Evolutionary conservation across 2,113 vertebrate species (phyloP), one percentile per base, ranked within the genome.

Genomic region (Bambusicola thoracicus): DNA sequence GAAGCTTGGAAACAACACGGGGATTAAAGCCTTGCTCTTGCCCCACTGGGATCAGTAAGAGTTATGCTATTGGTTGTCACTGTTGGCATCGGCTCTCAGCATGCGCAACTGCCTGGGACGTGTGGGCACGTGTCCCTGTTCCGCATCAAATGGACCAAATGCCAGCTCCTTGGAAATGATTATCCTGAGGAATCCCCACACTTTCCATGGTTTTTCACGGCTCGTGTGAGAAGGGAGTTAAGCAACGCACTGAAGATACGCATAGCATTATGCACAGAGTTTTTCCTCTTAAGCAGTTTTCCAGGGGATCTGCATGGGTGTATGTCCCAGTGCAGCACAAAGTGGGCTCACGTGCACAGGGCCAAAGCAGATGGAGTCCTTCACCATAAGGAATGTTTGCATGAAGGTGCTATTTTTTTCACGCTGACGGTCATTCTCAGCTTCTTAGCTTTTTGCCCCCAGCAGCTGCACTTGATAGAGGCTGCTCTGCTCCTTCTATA

Each of bases 11-110:
- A 95, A 82, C 80, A 93, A 85, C 81, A 72, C 0, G 2, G 74
- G 85, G 92, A 95, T 95, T 93, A 95, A 93, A 66, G 81, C 13
- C 55, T 81, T 74, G 55, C 51, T 95, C 67, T 88, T 95, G 81
- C 77, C 82, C 82, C 75, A 91, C 48, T 81, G 75, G 80, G 81
- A 91, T 75, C 89, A 85, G 59, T 87, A 82, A 69, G 81, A 76
- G 59, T 81, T 72, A 41, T 84, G 85, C 56, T 58, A 72, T 18
- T 69, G 80, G 87, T 73, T 76, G 91, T 81, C 93, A 65, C 32
- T 80, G 56, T 34, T 80, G 84, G 87, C 86, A 90, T 88, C 4
- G 2, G 53, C 70, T 72, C 51, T 32, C 74, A 69, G 75, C 53
- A 18, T 18, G 43, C 2, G 20, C 82, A 81, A 11, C 40, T 3